Percentiles rank a stretch among this genome's conserved stretches.
Evolutionary conservation across 2,113 vertebrate species (phyloP).

Genomic region (Triplophysa tibetana): DNA sequence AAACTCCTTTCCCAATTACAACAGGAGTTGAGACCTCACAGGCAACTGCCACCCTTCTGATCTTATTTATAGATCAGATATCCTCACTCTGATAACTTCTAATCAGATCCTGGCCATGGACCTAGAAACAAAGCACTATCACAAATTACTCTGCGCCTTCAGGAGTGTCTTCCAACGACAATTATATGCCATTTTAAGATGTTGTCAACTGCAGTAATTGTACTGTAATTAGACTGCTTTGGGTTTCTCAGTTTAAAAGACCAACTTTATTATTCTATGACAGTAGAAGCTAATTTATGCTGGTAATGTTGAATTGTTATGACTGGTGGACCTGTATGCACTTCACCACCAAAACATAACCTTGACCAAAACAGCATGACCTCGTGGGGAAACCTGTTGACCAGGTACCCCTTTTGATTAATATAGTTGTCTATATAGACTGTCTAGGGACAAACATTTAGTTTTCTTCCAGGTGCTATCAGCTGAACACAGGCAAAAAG

Average conservation of each 20-base stretch:
- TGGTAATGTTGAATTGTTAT: too few species aligned
- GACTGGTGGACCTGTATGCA: too few species aligned
- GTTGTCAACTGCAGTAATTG: background rate
- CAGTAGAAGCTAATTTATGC: too few species aligned
- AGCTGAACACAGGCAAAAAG: too few species aligned
- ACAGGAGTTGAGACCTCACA: constrained; percentile 8
- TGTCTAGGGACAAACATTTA: too few species aligned
- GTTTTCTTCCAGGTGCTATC: too few species aligned
- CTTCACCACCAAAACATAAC: too few species aligned
- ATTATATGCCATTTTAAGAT: constrained; percentile 4
- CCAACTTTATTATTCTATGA: background rate
- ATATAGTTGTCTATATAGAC: too few species aligned
- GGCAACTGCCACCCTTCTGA: constrained; percentile 17
- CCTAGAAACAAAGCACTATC: constrained; percentile 13
- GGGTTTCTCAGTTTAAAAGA: background rate
- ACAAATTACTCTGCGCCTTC: background rate
- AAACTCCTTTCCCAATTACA: constrained; percentile 32
- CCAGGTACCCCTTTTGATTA: too few species aligned
- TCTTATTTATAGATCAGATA: constrained; percentile 17
- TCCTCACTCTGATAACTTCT: background rate
- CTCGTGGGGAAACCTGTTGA: too few species aligned
- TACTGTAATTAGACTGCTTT: background rate
- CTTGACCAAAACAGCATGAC: too few species aligned
- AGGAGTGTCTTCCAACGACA: constrained; percentile 1
- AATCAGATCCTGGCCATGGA: background rate